phyloP scores from a whole-genome alignment of 2,888 invertebrate species.

The Pammene aurita region DNA sequence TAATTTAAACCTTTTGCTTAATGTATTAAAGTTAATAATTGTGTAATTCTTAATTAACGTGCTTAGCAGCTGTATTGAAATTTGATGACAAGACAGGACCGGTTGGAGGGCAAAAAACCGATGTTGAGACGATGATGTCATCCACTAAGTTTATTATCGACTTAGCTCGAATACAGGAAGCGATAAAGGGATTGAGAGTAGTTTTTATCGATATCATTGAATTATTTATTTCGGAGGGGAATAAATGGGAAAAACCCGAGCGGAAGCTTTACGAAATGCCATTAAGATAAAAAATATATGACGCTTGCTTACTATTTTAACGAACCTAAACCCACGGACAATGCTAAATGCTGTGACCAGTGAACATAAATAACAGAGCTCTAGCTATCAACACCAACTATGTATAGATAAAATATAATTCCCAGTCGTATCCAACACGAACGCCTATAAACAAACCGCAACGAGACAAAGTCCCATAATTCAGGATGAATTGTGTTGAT shows the following conservation, averaged over 20 bases:
- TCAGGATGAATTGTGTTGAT: slow-evolving; percentile 73
- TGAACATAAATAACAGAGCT: slow-evolving; percentile 41
- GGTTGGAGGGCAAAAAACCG: slow-evolving; percentile 60
- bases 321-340: slow-evolving; percentile 23
- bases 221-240: slow-evolving; percentile 13
- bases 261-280: slow-evolving; percentile 13
- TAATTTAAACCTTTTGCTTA: slow-evolving; percentile 8
- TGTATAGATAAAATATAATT: slow-evolving; percentile 56
- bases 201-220: slow-evolving; percentile 21
- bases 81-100: slow-evolving; percentile 57
- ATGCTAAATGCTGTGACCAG: slow-evolving; percentile 44
- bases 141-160: slow-evolving; percentile 47
- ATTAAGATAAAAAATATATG: slow-evolving; percentile 13
- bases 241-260: slow-evolving; percentile 1
- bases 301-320: slow-evolving; percentile 30
- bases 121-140: slow-evolving; percentile 63
- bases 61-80: slow-evolving; percentile 53
- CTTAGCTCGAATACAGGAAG: slow-evolving; percentile 38
- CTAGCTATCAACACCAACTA: slow-evolving; percentile 53
- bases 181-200: slow-evolving; percentile 15
- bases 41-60: background rate
- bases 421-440: slow-evolving; percentile 62
- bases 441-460: slow-evolving; percentile 72
- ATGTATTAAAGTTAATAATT: slow-evolving; percentile 12
- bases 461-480: slow-evolving; percentile 74